Conservation (phyloP, 2,888 invertebrate genomes). For the Sphaeridia pumilis region DNA sequence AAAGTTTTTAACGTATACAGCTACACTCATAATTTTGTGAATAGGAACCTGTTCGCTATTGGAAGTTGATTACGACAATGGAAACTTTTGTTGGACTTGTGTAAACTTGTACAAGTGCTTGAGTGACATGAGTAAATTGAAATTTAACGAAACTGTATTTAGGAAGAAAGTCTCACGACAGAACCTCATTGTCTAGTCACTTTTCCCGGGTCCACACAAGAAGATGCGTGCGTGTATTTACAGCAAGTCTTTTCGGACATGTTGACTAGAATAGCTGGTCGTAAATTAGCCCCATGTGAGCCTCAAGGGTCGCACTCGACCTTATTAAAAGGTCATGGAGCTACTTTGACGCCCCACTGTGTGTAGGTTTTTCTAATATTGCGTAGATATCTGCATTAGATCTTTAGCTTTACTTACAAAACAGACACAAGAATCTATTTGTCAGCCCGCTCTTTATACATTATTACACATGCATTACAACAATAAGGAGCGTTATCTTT, state of each 20-base stretch:
- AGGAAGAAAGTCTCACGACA: no score
- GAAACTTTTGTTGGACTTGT: not conserved
- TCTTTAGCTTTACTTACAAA: slow-evolving; percentile 4
- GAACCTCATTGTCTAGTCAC: no score
- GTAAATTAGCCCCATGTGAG: slow-evolving; percentile 28
- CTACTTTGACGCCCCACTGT: slow-evolving; percentile 25
- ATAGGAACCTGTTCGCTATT: no score
- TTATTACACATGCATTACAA: no score
- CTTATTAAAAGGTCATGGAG: slow-evolving; percentile 36
- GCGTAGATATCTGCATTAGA: slow-evolving; percentile 4
- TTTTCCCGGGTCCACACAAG: not conserved
- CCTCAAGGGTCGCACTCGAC: slow-evolving; percentile 32
- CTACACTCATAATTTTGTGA: no score
- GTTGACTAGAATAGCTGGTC: slow-evolving; percentile 13
- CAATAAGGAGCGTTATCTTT: no score
- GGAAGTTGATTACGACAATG: not conserved
- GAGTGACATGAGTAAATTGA: not conserved
- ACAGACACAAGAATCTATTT: not conserved
- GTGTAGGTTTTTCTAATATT: slow-evolving; percentile 26
- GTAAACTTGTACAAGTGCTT: no score
- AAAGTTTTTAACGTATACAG: no score
- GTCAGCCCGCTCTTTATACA: not conserved
- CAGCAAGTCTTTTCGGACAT: not conserved
- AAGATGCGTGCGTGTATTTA: not conserved
- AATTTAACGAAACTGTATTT: no score